These are phyloP conservation scores for Arctocebus calabarensis DNA, from an alignment of 2,797 vertebrate species.

Conservation along the genomic window DNA sequence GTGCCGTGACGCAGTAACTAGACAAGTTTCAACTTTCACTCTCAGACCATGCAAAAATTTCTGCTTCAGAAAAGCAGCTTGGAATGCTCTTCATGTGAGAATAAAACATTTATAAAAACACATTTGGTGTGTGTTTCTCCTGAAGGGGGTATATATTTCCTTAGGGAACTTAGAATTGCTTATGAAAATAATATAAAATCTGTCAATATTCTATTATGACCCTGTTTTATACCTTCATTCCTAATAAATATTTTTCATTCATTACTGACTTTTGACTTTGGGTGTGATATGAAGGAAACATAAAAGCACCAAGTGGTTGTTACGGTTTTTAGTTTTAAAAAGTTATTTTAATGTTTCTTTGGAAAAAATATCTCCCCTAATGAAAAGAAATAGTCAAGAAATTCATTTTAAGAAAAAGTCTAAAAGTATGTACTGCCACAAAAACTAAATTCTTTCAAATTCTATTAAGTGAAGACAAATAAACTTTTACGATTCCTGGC, in stretches of 20 bases:
- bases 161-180: slow-evolving; percentile 74
- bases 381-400: slow-evolving; percentile 62
- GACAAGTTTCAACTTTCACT: neutral
- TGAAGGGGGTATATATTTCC: slow-evolving; percentile 63
- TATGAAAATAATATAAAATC: slow-evolving; percentile 78
- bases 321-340: slow-evolving; percentile 61
- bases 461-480: slow-evolving; percentile 45
- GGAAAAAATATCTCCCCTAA: slow-evolving; percentile 38
- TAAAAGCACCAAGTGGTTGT: slow-evolving; percentile 57
- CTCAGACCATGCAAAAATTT: slow-evolving; percentile 51
- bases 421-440: neutral
- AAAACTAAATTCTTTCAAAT: slow-evolving; percentile 55
- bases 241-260: slow-evolving; percentile 70
- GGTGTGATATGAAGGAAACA: slow-evolving; percentile 67
- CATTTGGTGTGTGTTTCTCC: slow-evolving; percentile 60
- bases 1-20: too few relatives aligned
- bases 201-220: slow-evolving; percentile 73
- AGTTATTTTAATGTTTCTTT: slow-evolving; percentile 5
- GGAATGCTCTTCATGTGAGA: slow-evolving; percentile 73
- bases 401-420: neutral
- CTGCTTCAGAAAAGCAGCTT: slow-evolving; percentile 48
- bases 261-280: slow-evolving; percentile 74
- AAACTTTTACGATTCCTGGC: slow-evolving; percentile 45
- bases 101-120: slow-evolving; percentile 69
- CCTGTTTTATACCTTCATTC: slow-evolving; percentile 50